phyloP scores from a whole-genome alignment of 2,113 vertebrate species.

The Hepsetus odoe region DNA sequence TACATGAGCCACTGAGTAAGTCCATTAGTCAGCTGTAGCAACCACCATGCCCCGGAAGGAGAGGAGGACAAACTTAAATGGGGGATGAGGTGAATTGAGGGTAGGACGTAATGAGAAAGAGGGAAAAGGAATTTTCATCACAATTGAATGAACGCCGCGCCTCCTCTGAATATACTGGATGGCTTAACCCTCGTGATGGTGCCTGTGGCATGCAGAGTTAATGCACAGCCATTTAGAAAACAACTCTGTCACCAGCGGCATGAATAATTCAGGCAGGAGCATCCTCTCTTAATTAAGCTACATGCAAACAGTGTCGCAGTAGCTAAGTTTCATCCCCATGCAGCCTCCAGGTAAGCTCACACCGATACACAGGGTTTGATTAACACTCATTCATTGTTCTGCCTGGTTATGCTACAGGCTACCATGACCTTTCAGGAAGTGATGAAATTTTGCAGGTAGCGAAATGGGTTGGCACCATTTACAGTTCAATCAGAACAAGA shows the following conservation, averaged over 20 bases:
- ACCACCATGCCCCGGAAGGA: background rate
- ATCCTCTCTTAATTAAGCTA: slow-evolving; percentile 53
- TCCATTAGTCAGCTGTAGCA: slow-evolving; percentile 19
- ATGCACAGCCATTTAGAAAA: slow-evolving; percentile 50
- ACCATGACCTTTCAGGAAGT: slow-evolving; percentile 23
- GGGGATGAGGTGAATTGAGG: background rate
- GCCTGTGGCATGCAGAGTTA: slow-evolving; percentile 46
- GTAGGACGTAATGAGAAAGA: background rate
- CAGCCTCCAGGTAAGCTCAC: slow-evolving; percentile 48
- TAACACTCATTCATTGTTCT: slow-evolving; percentile 30
- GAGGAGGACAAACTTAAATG: background rate
- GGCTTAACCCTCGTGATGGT: slow-evolving; percentile 15
- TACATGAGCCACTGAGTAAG: slow-evolving; percentile 24
- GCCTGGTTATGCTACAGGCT: slow-evolving; percentile 34
- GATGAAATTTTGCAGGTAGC: background rate
- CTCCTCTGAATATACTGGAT: slow-evolving; percentile 1
- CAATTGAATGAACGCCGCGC: slow-evolving; percentile 15
- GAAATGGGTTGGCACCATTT: slow-evolving; percentile 2
- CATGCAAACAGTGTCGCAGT: slow-evolving; percentile 33
- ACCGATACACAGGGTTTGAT: slow-evolving; percentile 35
- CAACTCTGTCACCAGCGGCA: slow-evolving; percentile 27
- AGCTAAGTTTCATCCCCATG: slow-evolving; percentile 33
- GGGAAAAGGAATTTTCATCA: background rate
- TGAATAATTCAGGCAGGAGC: slow-evolving; percentile 54
- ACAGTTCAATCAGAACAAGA: background rate